Evolutionary conservation across 2,888 invertebrate genomes (phyloP).

Genomic region (Morpho achilles): DNA sequence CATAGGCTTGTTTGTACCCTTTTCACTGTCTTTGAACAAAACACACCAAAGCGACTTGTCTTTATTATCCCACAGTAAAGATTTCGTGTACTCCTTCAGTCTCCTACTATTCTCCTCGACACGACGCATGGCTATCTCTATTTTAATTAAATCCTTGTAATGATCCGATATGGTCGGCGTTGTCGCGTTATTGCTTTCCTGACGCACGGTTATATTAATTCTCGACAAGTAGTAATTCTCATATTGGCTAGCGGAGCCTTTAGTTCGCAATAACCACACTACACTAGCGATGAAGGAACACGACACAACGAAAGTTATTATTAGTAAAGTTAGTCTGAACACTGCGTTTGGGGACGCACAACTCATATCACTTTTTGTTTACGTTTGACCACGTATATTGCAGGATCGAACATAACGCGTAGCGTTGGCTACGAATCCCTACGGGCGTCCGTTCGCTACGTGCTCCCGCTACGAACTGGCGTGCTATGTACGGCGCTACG

Average conservation of each 20-base stretch:
- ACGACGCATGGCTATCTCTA: conserved; percentile 75
- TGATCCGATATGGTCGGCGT: conserved; percentile 59
- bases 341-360: conserved; percentile 67
- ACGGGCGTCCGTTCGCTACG: conserved; percentile 62
- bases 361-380: conserved; percentile 79
- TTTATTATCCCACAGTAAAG: conserved; percentile 73
- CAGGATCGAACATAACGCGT: conserved; percentile 67
- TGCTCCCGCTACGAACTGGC: conserved; percentile 63
- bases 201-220: conserved; percentile 72
- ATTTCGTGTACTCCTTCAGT: conserved; percentile 73
- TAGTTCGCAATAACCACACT: conserved; percentile 68
- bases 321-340: conserved; percentile 67
- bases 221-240: conserved; percentile 78
- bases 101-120: conserved; percentile 73
- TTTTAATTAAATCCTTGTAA: conserved; percentile 75
- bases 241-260: conserved; percentile 62
- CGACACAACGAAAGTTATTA: conserved; percentile 68
- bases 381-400: conserved; percentile 57
- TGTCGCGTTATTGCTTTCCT: conserved; percentile 53
- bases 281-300: conserved; percentile 70
- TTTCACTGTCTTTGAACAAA: conserved; percentile 70
- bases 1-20: conserved; percentile 42
- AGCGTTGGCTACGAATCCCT: conserved; percentile 53
- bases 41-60: conserved; percentile 76
- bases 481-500: conserved; percentile 40